Base-by-base conservation (phyloP, 1,140 invertebrate genomes). In the Berghia stephanieae region DNA sequence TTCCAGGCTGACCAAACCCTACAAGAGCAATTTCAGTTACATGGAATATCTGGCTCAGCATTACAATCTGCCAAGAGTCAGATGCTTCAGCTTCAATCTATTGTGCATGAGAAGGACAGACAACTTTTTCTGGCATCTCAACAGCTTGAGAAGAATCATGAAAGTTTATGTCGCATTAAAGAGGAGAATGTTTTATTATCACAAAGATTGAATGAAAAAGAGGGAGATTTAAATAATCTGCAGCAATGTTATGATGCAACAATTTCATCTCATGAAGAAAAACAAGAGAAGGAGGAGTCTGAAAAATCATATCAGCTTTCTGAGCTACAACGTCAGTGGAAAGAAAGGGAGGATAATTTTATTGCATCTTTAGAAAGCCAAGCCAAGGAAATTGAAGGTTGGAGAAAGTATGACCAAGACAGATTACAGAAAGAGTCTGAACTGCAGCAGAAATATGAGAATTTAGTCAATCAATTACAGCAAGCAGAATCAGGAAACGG, bases 1-100 rank as follows among this genome's bases (percentile, higher is more conserved):
- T 85, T 83, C 49, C 79, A 87, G 86, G 83, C 84, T 74, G 81
- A 83, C 3, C 74, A 82, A 36, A 69, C 81, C 5, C 67, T 87
- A 52, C 70, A 82, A 27, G 75, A 77, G 40, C 86, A 87, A 72
- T 74, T 76, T 21, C 27, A 60, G n/a, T 46, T 78, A 31, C 69
- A 75, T 34, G 75, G 70, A 42, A 38, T 46, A 0, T 74, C 79
- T n/a, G 49, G 42, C 10, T 6, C 63, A 18, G 57, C 74, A 36
- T 31, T 71, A 10, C 36, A 72, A 36, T 31, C 52, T 36, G 74
- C 69, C 34, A 49, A 67, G 49, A 34, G 21, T 4, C 69, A 77
- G n/a, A 55, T 79, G 57, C 75, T 43, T 0, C 79, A 77, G 57
- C 68, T 80, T 31, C 31, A 77, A 21, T 38, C 24, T 6, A 72